Percentiles rank a stretch among this genome's conserved stretches.
Conservation (phyloP, 2,113 vertebrate genomes). For the Myotis lucifugus region DNA sequence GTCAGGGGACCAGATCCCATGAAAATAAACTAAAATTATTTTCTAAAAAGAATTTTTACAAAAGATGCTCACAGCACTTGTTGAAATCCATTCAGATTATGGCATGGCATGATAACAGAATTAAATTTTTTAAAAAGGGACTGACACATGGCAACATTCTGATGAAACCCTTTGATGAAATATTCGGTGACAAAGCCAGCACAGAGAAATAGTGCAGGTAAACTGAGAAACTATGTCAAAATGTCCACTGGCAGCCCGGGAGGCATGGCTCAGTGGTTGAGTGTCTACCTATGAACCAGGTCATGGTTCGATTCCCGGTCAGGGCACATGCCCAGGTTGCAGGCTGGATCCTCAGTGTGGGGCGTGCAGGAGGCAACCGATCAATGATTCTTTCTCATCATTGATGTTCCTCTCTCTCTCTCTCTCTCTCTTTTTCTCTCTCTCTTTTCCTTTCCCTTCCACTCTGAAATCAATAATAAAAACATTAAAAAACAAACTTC, state of each 20-base stretch:
- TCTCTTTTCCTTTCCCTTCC: too few relatives aligned
- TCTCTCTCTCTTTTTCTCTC: too few relatives aligned
- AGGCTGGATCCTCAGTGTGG: too few relatives aligned
- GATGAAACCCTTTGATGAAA: neutral
- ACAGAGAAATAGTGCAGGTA: neutral
- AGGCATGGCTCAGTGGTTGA: too few relatives aligned
- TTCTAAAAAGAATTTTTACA: neutral
- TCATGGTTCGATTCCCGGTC: too few relatives aligned
- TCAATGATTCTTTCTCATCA: too few relatives aligned
- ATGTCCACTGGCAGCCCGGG: neutral
- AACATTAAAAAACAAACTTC: neutral
- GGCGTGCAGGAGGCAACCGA: too few relatives aligned
- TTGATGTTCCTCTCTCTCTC: too few relatives aligned
- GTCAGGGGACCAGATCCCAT: neutral
- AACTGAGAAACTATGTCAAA: neutral
- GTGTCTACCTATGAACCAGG: too few relatives aligned
- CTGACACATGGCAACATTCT: neutral
- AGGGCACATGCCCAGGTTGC: too few relatives aligned
- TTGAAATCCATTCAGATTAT: neutral
- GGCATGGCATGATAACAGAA: neutral
- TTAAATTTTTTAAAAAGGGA: neutral
- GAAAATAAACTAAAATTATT: slow-evolving; percentile 18
- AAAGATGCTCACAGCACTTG: neutral
- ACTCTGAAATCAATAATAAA: too few relatives aligned
- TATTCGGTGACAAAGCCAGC: neutral